Conservation (phyloP, 2,113 vertebrate genomes). For the Uria aalge region DNA sequence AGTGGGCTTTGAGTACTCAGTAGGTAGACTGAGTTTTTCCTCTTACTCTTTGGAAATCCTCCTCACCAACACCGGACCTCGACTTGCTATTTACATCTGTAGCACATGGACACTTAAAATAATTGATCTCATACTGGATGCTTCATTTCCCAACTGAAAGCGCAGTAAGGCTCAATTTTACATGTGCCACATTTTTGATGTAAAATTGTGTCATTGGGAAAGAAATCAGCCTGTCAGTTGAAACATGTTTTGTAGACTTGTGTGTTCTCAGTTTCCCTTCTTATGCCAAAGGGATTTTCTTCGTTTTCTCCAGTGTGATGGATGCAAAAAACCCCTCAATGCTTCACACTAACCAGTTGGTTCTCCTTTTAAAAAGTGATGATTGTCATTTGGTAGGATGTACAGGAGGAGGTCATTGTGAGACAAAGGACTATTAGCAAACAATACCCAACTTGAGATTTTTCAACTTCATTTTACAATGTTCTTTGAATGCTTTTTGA, state of each 20-base stretch:
- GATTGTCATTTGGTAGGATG: not conserved
- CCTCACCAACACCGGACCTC: not conserved
- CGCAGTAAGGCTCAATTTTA: not conserved
- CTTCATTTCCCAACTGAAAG: not conserved
- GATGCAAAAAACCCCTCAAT: not conserved
- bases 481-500: not conserved
- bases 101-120: not conserved
- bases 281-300: not conserved
- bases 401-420: not conserved
- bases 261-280: not conserved
- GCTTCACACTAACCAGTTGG: not conserved
- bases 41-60: not conserved
- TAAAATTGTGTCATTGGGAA: not conserved
- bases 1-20: not conserved
- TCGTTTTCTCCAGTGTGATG: not conserved
- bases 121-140: not conserved
- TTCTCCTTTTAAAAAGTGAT: not conserved
- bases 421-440: not conserved
- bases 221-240: not conserved
- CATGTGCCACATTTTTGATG: not conserved
- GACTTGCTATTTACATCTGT: not conserved
- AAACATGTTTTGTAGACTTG: not conserved
- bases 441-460: not conserved
- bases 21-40: not conserved
- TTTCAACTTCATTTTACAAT: not conserved